These are phyloP conservation scores for Allolobophora icterica DNA, from an alignment of 2,888 invertebrate species.

Conservation along the genomic window DNA sequence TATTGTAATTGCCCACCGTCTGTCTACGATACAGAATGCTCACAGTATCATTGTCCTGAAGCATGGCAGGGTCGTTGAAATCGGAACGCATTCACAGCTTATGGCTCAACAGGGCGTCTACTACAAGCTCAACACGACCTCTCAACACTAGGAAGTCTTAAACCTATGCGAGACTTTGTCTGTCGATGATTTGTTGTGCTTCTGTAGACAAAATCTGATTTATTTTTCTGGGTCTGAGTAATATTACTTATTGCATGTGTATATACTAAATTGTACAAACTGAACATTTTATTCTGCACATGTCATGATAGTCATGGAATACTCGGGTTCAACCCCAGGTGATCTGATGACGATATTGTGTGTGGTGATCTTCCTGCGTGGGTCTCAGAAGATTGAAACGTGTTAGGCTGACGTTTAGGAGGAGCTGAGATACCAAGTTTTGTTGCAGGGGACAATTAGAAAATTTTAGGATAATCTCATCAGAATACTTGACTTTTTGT, in stretches of 20 bases:
- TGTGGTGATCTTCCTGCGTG: neutral
- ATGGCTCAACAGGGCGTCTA: constrained; percentile 37
- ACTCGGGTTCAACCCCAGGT: neutral
- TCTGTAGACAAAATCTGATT: neutral
- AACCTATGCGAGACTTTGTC: neutral
- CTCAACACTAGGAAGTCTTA: neutral
- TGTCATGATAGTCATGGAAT: too few species aligned
- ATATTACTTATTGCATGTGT: neutral
- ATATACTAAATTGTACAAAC: neutral
- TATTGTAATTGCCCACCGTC: constrained; percentile 84
- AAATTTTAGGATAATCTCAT: too few species aligned
- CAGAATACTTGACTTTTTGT: too few species aligned
- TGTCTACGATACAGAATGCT: constrained; percentile 74
- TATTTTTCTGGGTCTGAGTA: neutral
- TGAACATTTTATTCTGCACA: too few species aligned
- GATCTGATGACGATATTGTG: neutral
- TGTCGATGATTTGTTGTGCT: neutral
- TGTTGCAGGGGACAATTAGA: too few species aligned
- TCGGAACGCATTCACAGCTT: constrained; percentile 51
- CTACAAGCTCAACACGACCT: constrained; percentile 23
- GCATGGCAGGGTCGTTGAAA: constrained; percentile 51
- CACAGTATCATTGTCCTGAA: constrained; percentile 67
- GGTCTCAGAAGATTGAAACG: neutral
- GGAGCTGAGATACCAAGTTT: too few species aligned
- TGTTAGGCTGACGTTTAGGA: too few species aligned